Conservation (phyloP, 2,888 invertebrate genomes). For the Macrosoma leucophasiata region DNA sequence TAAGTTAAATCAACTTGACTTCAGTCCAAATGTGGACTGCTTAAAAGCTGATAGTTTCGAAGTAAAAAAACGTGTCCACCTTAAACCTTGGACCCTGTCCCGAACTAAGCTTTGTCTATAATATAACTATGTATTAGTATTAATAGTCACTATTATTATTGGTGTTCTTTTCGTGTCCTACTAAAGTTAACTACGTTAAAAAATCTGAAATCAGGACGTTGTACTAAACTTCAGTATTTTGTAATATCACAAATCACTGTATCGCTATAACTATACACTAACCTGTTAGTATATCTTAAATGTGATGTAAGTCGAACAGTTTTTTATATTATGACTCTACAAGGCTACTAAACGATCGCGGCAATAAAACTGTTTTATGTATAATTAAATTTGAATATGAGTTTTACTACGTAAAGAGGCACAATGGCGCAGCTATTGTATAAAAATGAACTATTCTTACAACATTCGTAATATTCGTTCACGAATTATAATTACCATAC, state of each 20-base stretch:
- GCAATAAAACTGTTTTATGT: too few species aligned
- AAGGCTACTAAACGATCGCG: too few species aligned
- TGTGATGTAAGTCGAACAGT: conserved; percentile 50
- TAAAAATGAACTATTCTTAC: conserved; percentile 23
- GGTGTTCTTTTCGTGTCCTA: conserved; percentile 68
- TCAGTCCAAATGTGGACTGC: too few species aligned
- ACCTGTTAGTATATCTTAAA: conserved; percentile 43
- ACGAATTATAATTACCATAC: too few species aligned
- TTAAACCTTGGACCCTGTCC: conserved; percentile 27
- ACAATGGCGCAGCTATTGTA: conserved; percentile 61
- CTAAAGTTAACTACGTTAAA: conserved; percentile 61
- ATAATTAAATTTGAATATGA: conserved; percentile 11
- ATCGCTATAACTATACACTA: conserved; percentile 59
- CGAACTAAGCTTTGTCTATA: conserved; percentile 32
- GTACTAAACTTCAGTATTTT: conserved; percentile 66
- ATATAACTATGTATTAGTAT: conserved; percentile 30
- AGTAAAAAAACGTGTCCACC: conserved; percentile 13
- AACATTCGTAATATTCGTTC: too few species aligned
- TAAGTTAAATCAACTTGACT: too few species aligned
- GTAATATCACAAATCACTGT: conserved; percentile 74
- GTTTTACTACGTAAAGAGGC: conserved; percentile 52
- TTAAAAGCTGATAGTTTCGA: too few species aligned
- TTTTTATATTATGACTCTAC: too few species aligned
- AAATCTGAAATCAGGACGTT: conserved; percentile 65
- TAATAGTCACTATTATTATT: conserved; percentile 56